A percentile compares a stretch with the other conserved stretches of the same genome.
phyloP scores from a whole-genome alignment of 64 coral and sea anemone genomes.

The Stichodactyla mertensii region DNA sequence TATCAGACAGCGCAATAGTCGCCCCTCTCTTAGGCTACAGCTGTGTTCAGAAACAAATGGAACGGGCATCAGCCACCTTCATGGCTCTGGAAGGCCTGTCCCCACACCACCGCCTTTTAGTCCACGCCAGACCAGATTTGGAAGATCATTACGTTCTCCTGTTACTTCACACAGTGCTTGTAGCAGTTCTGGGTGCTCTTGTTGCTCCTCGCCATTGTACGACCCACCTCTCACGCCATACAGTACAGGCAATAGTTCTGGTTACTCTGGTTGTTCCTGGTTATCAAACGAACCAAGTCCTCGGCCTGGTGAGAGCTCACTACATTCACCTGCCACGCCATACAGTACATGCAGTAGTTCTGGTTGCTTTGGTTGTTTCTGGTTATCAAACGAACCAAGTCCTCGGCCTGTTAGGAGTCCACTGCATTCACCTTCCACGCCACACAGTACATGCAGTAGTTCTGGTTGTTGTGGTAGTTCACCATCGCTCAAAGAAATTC shows the following conservation, averaged over 20 bases:
- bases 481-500: too few relatives aligned
- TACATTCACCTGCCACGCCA: too few relatives aligned
- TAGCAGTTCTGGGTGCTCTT: background rate
- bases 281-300: background rate
- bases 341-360: too few relatives aligned
- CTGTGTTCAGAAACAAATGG: background rate
- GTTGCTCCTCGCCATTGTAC: background rate
- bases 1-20: background rate
- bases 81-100: background rate
- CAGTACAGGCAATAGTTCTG: too few relatives aligned
- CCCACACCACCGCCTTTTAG: background rate
- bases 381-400: background rate
- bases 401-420: too few relatives aligned
- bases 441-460: too few relatives aligned
- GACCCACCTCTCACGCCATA: background rate
- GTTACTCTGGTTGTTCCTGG: background rate
- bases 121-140: background rate
- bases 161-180: background rate
- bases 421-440: too few relatives aligned
- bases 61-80: background rate
- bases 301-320: too few relatives aligned
- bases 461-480: too few relatives aligned
- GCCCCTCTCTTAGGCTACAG: background rate
- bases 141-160: background rate
- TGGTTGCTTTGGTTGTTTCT: background rate